Base-by-base conservation (phyloP, 2,113 vertebrate species). In the Chauna torquata region DNA sequence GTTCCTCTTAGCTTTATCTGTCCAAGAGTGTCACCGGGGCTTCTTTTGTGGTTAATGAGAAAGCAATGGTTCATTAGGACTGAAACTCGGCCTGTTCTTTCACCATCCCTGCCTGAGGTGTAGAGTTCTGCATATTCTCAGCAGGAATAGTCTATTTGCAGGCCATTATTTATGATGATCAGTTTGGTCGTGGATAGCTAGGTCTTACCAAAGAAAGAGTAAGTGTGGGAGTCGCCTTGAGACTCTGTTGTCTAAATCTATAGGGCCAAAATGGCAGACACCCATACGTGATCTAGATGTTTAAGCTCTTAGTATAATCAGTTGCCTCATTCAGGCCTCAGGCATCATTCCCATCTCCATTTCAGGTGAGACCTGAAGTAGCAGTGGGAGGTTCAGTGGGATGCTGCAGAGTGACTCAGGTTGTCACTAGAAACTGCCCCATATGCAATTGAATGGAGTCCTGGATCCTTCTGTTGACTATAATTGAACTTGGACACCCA, bases 241-340 rank as follows among this genome's bases (percentile, higher is more conserved):
- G 64, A 55, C 20, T 64, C 54, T 32, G 20, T 50, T 71, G 19
- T 38, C n/a, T 70, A 34, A 44, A 72, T 28, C 19, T 13, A 27
- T 70, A 14, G 12, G 16, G 22, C 16, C 44, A 80, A 6, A 28
- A 12, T 3, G 28, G 61, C 47, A 89, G 65, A 9, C 24, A 70
- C 34, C 36, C 5, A 1, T 12, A 44, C 10, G 4, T 0, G 2
- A 74, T 24, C 23, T 24, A 49, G n/a, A 16, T 78, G 27, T 47
- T 86, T 19, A 32, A 64, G 30, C 34, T 75, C 42, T 17, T 27
- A 18, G 6, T 28, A 45, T 3, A 47, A 8, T n/a, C 32, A 42
- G 28, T 55, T 77, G 40, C 50, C 11, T 32, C 17, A 3, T n/a
- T 70, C 27, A 12, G 12, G 17, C 62, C 40, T 27, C 27, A 65